Percentiles rank a stretch among this genome's conserved stretches.
Evolutionary conservation across 2,888 invertebrate genomes (phyloP).

Genomic region (Agriopis marginaria): DNA sequence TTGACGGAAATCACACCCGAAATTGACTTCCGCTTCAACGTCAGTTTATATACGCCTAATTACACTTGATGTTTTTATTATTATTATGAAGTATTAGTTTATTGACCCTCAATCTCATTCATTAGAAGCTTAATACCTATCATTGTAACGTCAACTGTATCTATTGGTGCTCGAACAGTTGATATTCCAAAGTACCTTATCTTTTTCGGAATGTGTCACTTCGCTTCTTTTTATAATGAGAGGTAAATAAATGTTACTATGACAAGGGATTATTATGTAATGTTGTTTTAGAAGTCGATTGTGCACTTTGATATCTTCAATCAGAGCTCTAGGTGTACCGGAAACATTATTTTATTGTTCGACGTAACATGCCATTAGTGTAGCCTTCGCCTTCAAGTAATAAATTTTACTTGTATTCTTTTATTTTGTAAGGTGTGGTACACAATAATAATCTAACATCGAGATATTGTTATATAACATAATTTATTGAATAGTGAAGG

Average conservation of each 20-base stretch:
- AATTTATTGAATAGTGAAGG: neutral
- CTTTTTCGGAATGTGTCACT: neutral
- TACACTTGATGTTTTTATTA: constrained; percentile 21
- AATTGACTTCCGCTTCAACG: constrained; percentile 25
- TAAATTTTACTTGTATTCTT: constrained; percentile 20
- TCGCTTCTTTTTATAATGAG: neutral
- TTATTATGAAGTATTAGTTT: constrained; percentile 30
- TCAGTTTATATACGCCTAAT: constrained; percentile 10
- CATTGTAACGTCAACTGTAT: constrained; percentile 19
- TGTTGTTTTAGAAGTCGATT: constrained; percentile 3
- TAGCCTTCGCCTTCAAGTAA: constrained; percentile 41
- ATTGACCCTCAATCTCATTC: constrained; percentile 34
- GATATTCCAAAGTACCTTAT: neutral
- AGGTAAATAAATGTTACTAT: neutral
- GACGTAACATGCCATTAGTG: constrained; percentile 35
- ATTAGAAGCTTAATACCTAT: constrained; percentile 26
- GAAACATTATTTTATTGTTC: constrained; percentile 30
- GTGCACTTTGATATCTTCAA: constrained; percentile 34
- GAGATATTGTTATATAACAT: constrained; percentile 10
- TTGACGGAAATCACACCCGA: constrained; percentile 26
- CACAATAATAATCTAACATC: constrained; percentile 23
- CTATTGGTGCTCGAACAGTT: neutral
- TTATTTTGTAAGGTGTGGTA: constrained; percentile 10
- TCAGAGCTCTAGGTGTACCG: constrained; percentile 29
- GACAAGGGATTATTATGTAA: constrained; percentile 5